Conservation (phyloP, 2,113 vertebrate genomes). For the Cygnus atratus region DNA sequence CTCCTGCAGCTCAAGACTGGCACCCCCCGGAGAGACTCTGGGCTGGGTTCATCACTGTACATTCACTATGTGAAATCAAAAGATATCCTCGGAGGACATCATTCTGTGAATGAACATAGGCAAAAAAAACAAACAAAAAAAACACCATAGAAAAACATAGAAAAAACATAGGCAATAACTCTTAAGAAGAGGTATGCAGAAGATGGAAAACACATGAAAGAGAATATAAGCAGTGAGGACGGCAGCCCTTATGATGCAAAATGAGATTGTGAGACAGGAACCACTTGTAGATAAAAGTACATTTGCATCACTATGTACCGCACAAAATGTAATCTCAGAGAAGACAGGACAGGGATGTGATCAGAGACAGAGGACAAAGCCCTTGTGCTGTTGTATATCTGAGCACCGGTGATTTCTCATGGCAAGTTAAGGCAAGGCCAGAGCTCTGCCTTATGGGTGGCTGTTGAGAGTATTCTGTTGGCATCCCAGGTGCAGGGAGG, state of each 20-base stretch:
- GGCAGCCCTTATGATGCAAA: background rate
- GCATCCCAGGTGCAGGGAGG: background rate
- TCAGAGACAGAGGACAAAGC: background rate
- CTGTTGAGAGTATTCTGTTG: background rate
- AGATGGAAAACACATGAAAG: background rate
- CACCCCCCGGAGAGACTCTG: background rate
- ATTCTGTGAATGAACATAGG: background rate
- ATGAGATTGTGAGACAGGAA: background rate
- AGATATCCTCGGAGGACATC: background rate
- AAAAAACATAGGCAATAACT: background rate
- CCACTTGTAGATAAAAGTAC: background rate
- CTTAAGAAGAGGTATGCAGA: background rate
- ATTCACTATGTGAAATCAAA: background rate
- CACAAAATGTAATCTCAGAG: background rate
- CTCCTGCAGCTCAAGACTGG: background rate
- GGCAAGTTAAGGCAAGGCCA: background rate
- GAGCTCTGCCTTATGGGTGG: background rate
- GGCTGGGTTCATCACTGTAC: background rate
- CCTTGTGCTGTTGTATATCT: background rate
- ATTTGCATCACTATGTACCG: background rate
- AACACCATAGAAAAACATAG: too few species aligned
- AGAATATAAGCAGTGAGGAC: background rate
- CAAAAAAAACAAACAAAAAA: too few species aligned
- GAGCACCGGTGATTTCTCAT: background rate
- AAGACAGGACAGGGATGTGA: background rate